Percentiles rank a stretch among this genome's conserved stretches.
Conservation (phyloP, 2,113 vertebrate species). For the Bostrychus sinensis region DNA sequence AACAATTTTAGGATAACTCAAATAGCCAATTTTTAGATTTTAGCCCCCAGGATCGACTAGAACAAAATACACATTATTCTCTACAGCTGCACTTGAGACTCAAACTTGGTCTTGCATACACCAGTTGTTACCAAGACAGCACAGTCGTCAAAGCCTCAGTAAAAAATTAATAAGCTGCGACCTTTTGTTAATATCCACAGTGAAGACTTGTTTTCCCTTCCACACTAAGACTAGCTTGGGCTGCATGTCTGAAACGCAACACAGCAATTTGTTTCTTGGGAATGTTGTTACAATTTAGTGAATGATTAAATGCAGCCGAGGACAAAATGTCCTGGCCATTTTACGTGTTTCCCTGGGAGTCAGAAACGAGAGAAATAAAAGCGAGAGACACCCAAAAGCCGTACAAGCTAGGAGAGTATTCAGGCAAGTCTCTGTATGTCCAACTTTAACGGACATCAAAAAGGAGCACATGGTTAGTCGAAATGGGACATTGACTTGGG, state of each 20-base stretch:
- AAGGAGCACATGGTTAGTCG: slow-evolving; percentile 57
- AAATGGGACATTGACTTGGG: slow-evolving; percentile 54
- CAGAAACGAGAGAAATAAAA: slow-evolving; percentile 10
- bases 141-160: slow-evolving; percentile 18
- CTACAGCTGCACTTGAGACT: slow-evolving; percentile 18
- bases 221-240: slow-evolving; percentile 3
- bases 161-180: slow-evolving; percentile 15
- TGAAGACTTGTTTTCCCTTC: slow-evolving; percentile 15
- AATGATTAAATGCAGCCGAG: slow-evolving; percentile 32
- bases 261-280: slow-evolving; percentile 19
- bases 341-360: slow-evolving; percentile 15
- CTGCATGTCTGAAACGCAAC: slow-evolving; percentile 13
- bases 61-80: slow-evolving; percentile 14
- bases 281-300: slow-evolving; percentile 25
- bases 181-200: slow-evolving; percentile 12
- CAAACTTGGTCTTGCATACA: slow-evolving; percentile 11
- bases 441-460: slow-evolving; percentile 25
- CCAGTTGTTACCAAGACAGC: slow-evolving; percentile 11
- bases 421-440: slow-evolving; percentile 40
- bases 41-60: slow-evolving; percentile 11
- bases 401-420: slow-evolving; percentile 34
- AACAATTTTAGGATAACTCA: neutral
- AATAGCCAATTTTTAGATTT: slow-evolving; percentile 15
- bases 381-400: slow-evolving; percentile 20
- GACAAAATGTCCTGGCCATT: slow-evolving; percentile 30